A percentile compares a stretch with the other conserved stretches of the same genome.
Conservation (phyloP, 2,888 invertebrate species). For the Cheilosia urbana region DNA sequence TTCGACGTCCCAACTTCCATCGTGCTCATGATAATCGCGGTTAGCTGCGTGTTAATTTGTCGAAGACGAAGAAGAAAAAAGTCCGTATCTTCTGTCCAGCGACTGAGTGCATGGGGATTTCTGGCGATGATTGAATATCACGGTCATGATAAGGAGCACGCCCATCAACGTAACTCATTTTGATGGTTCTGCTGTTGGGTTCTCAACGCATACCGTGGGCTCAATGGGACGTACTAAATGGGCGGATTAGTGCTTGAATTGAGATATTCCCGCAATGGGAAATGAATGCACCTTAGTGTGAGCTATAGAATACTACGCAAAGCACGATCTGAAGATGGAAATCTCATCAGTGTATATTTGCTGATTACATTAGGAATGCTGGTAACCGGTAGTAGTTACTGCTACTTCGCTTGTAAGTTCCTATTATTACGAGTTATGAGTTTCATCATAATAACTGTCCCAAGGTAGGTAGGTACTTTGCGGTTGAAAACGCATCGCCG, state of each 20-base stretch:
- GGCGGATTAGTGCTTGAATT: slow-evolving; percentile 3
- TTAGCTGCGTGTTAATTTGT: slow-evolving; percentile 39
- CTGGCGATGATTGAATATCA: slow-evolving; percentile 37
- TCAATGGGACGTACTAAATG: slow-evolving; percentile 1
- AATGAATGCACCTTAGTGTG: not conserved
- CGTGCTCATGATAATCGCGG: slow-evolving; percentile 34
- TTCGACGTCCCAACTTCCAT: slow-evolving; percentile 15
- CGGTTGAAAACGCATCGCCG: too few relatives aligned
- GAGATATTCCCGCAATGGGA: not conserved
- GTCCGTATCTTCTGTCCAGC: slow-evolving; percentile 19
- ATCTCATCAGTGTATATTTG: too few relatives aligned
- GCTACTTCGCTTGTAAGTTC: too few relatives aligned
- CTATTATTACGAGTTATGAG: too few relatives aligned
- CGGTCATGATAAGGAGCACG: slow-evolving; percentile 32
- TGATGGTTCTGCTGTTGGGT: not conserved
- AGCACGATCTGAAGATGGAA: too few relatives aligned
- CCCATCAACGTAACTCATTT: slow-evolving; percentile 9
- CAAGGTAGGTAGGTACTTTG: too few relatives aligned
- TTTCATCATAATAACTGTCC: too few relatives aligned
- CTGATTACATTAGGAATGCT: too few relatives aligned
- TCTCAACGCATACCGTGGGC: not conserved
- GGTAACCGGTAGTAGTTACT: too few relatives aligned
- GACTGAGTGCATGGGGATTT: slow-evolving; percentile 15
- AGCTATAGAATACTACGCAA: too few relatives aligned
- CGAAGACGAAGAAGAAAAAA: slow-evolving; percentile 1